These are phyloP conservation scores for Dendrocincla tyrannina DNA, from an alignment of 2,797 vertebrate genomes.

Conservation along the genomic window DNA sequence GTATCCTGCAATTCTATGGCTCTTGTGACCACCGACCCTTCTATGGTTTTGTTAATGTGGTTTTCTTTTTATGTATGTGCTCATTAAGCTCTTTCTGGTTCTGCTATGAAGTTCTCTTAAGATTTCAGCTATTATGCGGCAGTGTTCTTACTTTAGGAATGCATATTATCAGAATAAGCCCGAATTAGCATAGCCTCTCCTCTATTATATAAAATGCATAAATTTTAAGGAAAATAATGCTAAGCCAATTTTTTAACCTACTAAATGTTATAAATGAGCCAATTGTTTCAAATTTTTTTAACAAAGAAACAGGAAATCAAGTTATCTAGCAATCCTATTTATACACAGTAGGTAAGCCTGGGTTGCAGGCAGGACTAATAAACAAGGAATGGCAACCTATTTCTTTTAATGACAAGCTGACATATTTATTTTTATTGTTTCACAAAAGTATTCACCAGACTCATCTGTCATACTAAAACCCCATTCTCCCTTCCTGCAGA, in stretches of 20 bases:
- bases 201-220: neutral
- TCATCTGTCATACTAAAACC: slow-evolving; percentile 59
- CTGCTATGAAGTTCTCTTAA: neutral
- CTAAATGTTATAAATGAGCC: slow-evolving; percentile 47
- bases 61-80: neutral
- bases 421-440: slow-evolving; percentile 74
- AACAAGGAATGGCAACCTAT: slow-evolving; percentile 55
- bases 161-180: neutral
- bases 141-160: neutral
- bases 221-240: neutral
- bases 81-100: slow-evolving; percentile 7
- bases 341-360: slow-evolving; percentile 68
- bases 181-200: neutral
- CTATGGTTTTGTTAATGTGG: neutral
- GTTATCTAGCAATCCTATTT: slow-evolving; percentile 69
- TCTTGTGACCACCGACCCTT: neutral
- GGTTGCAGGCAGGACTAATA: slow-evolving; percentile 61
- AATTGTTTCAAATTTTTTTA: neutral
- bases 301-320: slow-evolving; percentile 35
- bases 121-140: neutral
- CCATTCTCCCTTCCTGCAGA: neutral
- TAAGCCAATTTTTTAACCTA: neutral
- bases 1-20: slow-evolving; percentile 29
- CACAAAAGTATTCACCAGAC: slow-evolving; percentile 39
- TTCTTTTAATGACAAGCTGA: slow-evolving; percentile 73